Conservation (phyloP, 2,113 vertebrate genomes). For the Leptodactylus fuscus region DNA sequence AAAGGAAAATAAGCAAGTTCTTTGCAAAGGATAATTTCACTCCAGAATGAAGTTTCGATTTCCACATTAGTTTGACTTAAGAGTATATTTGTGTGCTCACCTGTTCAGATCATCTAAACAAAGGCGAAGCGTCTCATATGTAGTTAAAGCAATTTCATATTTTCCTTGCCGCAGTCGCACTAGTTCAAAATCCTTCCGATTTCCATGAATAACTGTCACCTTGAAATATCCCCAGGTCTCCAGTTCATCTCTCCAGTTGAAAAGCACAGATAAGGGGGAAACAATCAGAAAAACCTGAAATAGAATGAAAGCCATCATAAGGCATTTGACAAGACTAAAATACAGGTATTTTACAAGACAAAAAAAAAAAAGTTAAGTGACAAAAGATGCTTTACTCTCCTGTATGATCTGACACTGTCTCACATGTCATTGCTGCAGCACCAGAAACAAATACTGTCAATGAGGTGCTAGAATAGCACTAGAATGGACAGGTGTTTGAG, state of each 20-base stretch:
- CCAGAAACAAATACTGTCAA: no score
- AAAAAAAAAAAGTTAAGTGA: no score
- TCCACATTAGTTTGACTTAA: no score
- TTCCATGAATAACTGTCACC: slow-evolving; percentile 84
- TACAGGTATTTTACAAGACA: no score
- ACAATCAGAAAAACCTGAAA: slow-evolving; percentile 90
- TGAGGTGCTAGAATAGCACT: no score
- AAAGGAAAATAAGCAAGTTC: no score
- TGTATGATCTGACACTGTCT: no score
- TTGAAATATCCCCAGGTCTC: slow-evolving; percentile 96
- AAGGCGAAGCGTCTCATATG: slow-evolving; percentile 88
- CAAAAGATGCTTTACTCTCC: no score
- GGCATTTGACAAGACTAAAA: neutral
- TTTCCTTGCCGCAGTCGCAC: slow-evolving; percentile 86
- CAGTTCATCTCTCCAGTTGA: slow-evolving; percentile 96
- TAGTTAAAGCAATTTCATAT: slow-evolving; percentile 90
- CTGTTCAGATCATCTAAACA: slow-evolving; percentile 90
- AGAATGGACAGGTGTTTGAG: no score
- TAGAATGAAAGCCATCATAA: neutral
- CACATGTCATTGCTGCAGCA: no score
- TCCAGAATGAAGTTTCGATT: no score
- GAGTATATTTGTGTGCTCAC: slow-evolving; percentile 76
- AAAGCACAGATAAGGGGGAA: slow-evolving; percentile 92
- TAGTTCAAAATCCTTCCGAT: slow-evolving; percentile 85
- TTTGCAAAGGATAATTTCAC: no score